These are phyloP conservation scores for Linnaemya tessellans DNA, from an alignment of 2,888 invertebrate genomes.

Conservation along the genomic window DNA sequence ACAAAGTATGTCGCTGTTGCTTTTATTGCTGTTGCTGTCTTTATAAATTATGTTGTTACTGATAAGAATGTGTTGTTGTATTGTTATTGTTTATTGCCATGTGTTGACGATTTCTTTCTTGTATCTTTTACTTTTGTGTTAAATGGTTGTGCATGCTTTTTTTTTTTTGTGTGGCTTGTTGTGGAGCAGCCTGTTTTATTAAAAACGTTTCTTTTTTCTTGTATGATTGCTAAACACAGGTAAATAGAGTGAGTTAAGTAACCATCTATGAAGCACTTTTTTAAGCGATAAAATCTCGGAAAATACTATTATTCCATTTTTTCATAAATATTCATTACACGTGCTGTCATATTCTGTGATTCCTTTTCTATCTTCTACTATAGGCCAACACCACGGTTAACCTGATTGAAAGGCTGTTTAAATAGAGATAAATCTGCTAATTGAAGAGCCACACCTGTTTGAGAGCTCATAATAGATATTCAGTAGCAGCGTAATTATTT, in stretches of 20 bases:
- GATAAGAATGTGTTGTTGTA: constrained; percentile 64
- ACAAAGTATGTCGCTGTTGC: background rate
- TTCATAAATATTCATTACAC: too few species aligned
- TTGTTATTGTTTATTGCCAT: constrained; percentile 34
- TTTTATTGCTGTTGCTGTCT: constrained; percentile 46
- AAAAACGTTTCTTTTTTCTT: constrained; percentile 24
- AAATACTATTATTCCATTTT: too few species aligned
- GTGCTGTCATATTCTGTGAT: too few species aligned
- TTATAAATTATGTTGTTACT: constrained; percentile 66
- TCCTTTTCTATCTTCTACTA: too few species aligned
- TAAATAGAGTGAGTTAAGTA: background rate
- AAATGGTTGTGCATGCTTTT: background rate
- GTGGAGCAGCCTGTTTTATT: constrained; percentile 25
- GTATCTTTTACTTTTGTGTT: background rate
- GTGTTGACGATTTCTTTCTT: constrained; percentile 32
- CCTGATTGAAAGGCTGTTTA: too few species aligned
- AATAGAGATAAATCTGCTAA: too few species aligned
- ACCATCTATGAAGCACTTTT: background rate
- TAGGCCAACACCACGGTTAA: too few species aligned
- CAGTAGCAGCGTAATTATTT: too few species aligned
- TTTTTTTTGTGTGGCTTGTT: background rate
- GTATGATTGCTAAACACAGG: constrained; percentile 27
- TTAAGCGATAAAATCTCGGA: background rate
- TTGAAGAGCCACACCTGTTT: too few species aligned
- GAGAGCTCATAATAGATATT: too few species aligned